A percentile compares a stretch with the other conserved stretches of the same genome.
Conservation (phyloP, 2,888 invertebrate genomes). For the Acanthosepion pharaonis region DNA sequence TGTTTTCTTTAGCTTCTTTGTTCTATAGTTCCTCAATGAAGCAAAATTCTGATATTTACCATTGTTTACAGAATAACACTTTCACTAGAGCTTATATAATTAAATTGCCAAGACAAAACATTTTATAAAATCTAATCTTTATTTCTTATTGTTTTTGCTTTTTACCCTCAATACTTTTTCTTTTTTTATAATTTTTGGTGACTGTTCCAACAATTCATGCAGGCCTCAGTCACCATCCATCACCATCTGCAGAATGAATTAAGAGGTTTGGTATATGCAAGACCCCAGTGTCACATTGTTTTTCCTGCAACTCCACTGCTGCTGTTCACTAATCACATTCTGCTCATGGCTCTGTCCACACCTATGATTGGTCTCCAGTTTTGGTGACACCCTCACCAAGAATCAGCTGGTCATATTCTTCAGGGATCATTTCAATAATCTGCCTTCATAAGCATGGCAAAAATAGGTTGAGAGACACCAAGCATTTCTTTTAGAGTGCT, state of each 20-base stretch:
- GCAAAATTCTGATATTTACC: not conserved
- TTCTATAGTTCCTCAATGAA: not conserved
- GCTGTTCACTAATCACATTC: not conserved
- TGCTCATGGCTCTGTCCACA: slow-evolving; percentile 6
- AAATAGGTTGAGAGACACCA: not conserved
- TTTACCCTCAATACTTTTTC: not conserved
- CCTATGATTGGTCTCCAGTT: slow-evolving; percentile 6
- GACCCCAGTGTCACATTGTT: not conserved
- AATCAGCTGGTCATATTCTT: not conserved
- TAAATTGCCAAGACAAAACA: not conserved
- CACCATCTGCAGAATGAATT: not conserved
- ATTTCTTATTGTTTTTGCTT: not conserved
- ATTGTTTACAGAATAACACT: not conserved
- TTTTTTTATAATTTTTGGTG: not conserved
- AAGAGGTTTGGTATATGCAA: not conserved
- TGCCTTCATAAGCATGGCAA: not conserved
- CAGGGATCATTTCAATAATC: not conserved
- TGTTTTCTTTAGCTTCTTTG: not conserved
- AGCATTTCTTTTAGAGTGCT: slow-evolving; percentile 33
- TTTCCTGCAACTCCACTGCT: not conserved
- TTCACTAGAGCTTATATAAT: not conserved
- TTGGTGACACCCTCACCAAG: slow-evolving; percentile 12
- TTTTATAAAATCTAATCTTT: not conserved
- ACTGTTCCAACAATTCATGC: not conserved
- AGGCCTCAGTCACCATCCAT: not conserved